Evolutionary conservation across 1,140 invertebrate species (phyloP), one percentile per base, ranked within the genome.

Genomic region (Lepidostoma basale): DNA sequence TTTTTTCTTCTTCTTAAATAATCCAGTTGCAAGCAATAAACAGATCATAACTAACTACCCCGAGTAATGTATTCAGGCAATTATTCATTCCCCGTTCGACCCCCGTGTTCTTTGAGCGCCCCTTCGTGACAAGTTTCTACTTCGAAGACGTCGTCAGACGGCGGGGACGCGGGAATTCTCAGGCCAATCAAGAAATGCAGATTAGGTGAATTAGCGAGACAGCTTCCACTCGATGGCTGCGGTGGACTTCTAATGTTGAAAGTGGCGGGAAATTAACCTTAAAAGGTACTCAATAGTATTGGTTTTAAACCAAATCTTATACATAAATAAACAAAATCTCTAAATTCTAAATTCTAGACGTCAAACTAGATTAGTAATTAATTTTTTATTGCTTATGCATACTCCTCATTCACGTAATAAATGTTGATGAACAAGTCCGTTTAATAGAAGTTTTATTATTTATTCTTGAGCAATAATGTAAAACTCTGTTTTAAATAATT

Each of bases 161-260:
- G 36, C 44, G 25, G 18, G 67, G 67, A 12, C 25, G 28, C 9
- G 23, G 36, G 47, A 68, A 72, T 72, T 72, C 69, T 72, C 69
- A 72, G 60, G 69, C 69, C 69, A 72, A 72, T 72, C 69, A 72
- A 72, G 69, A 72, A 72, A 72, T 72, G 69, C 69, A 72, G 65
- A 72, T 72, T 62, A 72, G 54, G 25, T 40, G 58, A 72, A 72
- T 72, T 72, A 72, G 69, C 63, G 60, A 44, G 59, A 72, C 69
- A 72, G 65, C 59, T 62, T 72, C 65, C 52, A 45, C 44, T 49
- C 42, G 67, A 72, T 68, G 65, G 59, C 69, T 72, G 69, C 52
- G 69, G 69, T 60, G n/a, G 25, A 30, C 52, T 30, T 30, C 6
- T 6, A 33, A 33, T 33, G 5, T 5, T 33, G 4, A 18, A 18